phyloP scores from a whole-genome alignment of 1,140 invertebrate genomes.

The Galleria mellonella region DNA sequence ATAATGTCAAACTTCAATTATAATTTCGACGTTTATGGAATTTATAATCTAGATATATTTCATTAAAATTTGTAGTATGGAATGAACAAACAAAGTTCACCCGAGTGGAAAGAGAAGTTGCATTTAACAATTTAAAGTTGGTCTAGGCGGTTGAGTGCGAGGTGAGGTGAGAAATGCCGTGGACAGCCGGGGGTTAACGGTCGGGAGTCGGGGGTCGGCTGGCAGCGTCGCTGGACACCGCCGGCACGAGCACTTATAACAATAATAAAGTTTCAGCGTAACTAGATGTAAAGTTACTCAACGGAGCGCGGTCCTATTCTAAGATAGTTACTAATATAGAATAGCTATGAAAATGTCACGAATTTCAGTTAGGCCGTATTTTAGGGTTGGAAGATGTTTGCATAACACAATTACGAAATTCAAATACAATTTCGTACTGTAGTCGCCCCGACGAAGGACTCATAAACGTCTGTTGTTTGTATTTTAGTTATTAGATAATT shows the following conservation, averaged over 20 bases:
- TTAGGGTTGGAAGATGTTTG: not conserved
- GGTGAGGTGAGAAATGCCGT: constrained; percentile 45
- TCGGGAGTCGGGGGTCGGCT: too few species aligned
- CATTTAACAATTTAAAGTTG: constrained; percentile 64
- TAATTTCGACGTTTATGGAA: not conserved
- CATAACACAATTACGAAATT: constrained; percentile 4
- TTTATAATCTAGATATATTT: constrained; percentile 20
- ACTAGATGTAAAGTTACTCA: constrained; percentile 45
- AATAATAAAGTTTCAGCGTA: constrained; percentile 51
- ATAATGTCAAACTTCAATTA: too few species aligned
- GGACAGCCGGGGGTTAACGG: constrained; percentile 14
- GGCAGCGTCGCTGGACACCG: constrained; percentile 22
- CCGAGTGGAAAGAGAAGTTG: constrained; percentile 49
- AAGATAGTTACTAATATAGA: not conserved
- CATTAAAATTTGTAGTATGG: constrained; percentile 25
- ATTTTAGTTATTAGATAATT: constrained; percentile 16
- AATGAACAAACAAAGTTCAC: constrained; percentile 52
- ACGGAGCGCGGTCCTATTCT: constrained; percentile 17
- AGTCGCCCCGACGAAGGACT: not conserved
- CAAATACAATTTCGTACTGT: not conserved
- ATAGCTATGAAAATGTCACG: not conserved
- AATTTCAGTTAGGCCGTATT: too few species aligned
- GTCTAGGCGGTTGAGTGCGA: constrained; percentile 27
- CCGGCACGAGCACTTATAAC: constrained; percentile 25
- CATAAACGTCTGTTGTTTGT: not conserved